These are phyloP conservation scores for Choristoneura fumiferana DNA, from an alignment of 1,140 invertebrate genomes.

Conservation along the genomic window DNA sequence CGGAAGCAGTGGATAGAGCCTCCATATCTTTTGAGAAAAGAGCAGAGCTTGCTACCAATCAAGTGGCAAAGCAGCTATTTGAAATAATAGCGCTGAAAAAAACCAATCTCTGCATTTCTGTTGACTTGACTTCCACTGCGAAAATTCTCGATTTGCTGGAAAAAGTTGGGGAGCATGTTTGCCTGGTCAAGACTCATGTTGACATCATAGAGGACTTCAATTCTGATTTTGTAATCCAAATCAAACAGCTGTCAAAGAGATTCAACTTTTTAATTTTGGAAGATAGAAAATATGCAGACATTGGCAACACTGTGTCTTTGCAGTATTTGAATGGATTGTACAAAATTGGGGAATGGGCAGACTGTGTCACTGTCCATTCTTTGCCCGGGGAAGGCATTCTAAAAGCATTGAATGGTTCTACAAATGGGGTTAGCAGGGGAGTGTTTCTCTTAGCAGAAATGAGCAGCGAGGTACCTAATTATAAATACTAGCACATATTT, in stretches of 20 bases:
- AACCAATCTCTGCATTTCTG: constrained; percentile 93
- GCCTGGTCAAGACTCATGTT: constrained; percentile 93
- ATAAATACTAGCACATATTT: constrained; percentile 2
- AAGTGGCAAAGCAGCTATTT: constrained; percentile 84
- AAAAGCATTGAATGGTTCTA: constrained; percentile 82
- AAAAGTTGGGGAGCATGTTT: constrained; percentile 90
- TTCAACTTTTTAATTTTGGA: constrained; percentile 96
- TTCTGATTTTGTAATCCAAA: constrained; percentile 80
- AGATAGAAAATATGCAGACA: constrained; percentile 98
- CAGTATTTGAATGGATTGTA: constrained; percentile 90
- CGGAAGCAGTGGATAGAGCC: constrained; percentile 65
- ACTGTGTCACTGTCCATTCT: constrained; percentile 93
- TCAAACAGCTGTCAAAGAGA: constrained; percentile 85
- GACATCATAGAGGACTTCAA: constrained; percentile 93
- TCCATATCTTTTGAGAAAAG: constrained; percentile 80
- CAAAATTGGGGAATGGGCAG: constrained; percentile 91
- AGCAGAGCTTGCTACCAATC: constrained; percentile 79
- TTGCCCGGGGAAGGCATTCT: constrained; percentile 91
- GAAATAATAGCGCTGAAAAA: constrained; percentile 90
- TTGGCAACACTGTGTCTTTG: constrained; percentile 93
- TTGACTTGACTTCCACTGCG: constrained; percentile 84
- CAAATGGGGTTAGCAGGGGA: constrained; percentile 70
- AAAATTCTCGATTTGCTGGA: constrained; percentile 88
- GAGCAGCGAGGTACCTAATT: constrained; percentile 84
- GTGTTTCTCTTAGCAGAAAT: constrained; percentile 92